phyloP scores from a whole-genome alignment of 2,797 vertebrate species.

The Lagocephalus sceleratus region DNA sequence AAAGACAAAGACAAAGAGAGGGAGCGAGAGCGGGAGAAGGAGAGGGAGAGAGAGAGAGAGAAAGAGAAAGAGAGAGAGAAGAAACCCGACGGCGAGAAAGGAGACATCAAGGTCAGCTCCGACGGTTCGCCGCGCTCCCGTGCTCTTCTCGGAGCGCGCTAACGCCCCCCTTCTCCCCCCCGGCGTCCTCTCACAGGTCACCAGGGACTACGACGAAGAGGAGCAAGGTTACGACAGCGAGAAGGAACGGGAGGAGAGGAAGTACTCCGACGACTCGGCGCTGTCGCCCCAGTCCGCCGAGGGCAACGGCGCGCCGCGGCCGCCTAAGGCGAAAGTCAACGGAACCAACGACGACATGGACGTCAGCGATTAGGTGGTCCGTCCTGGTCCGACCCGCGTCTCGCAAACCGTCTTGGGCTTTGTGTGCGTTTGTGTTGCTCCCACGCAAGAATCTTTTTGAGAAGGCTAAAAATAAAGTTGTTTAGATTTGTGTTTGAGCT shows the following conservation, averaged over 20 bases:
- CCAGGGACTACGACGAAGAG: slow-evolving; percentile 94
- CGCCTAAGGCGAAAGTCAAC: slow-evolving; percentile 83
- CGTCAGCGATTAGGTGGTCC: slow-evolving; percentile 83
- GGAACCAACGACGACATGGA: slow-evolving; percentile 93
- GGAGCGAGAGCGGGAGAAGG: slow-evolving; percentile 51
- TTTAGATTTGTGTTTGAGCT: slow-evolving; percentile 18
- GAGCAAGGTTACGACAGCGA: slow-evolving; percentile 96
- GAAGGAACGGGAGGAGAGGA: slow-evolving; percentile 87
- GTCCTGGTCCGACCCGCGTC: slow-evolving; percentile 9
- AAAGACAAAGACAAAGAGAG: background rate
- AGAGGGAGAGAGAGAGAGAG: slow-evolving; percentile 72
- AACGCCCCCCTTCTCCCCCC: no score
- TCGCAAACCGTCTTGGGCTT: background rate
- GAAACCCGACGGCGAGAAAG: slow-evolving; percentile 88
- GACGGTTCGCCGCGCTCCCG: background rate
- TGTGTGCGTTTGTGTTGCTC: slow-evolving; percentile 12
- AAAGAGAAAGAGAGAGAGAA: slow-evolving; percentile 72
- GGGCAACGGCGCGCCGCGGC: slow-evolving; percentile 57
- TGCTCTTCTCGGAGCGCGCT: background rate
- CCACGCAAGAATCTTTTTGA: slow-evolving; percentile 21
- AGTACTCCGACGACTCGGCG: slow-evolving; percentile 78
- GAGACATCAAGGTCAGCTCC: slow-evolving; percentile 86
- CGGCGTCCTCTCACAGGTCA: slow-evolving; percentile 78
- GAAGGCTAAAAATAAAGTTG: slow-evolving; percentile 26
- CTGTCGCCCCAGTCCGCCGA: slow-evolving; percentile 81